Evolutionary conservation across 2,888 invertebrate species (phyloP).

Genomic region (Drosophila niveifrons): DNA sequence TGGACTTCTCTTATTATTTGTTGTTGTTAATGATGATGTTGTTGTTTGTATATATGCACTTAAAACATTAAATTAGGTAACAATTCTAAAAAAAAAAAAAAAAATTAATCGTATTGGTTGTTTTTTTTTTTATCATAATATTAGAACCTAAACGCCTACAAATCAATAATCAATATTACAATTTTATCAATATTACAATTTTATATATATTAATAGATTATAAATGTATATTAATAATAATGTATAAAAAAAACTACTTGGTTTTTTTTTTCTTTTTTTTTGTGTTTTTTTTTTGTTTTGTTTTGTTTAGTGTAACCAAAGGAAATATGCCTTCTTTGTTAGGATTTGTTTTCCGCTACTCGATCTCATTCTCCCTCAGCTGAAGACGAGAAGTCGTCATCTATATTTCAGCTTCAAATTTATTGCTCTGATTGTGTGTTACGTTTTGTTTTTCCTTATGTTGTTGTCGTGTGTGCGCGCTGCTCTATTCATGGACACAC

Average conservation of each 20-base stretch:
- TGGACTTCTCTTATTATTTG: constrained; percentile 35
- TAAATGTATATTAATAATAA: constrained; percentile 28
- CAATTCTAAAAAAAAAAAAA: constrained; percentile 58
- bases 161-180: constrained; percentile 51
- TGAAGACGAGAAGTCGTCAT: neutral
- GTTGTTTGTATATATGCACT: constrained; percentile 18
- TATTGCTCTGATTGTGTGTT: constrained; percentile 7
- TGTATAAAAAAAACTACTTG: constrained; percentile 21
- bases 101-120: constrained; percentile 11
- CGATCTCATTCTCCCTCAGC: neutral
- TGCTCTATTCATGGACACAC: neutral
- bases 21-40: constrained; percentile 20
- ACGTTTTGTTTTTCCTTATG: constrained; percentile 6
- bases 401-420: neutral
- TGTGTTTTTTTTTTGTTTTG: neutral
- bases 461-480: constrained; percentile 4
- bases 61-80: constrained; percentile 71
- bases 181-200: constrained; percentile 47
- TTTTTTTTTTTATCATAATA: constrained; percentile 28
- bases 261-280: constrained; percentile 1
- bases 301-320: constrained; percentile 30
- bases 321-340: constrained; percentile 54
- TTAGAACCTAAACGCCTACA: constrained; percentile 43
- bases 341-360: constrained; percentile 10
- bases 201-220: constrained; percentile 40